phyloP scores from a whole-genome alignment of 2,113 vertebrate genomes.

The Cynopterus brachyotis region DNA sequence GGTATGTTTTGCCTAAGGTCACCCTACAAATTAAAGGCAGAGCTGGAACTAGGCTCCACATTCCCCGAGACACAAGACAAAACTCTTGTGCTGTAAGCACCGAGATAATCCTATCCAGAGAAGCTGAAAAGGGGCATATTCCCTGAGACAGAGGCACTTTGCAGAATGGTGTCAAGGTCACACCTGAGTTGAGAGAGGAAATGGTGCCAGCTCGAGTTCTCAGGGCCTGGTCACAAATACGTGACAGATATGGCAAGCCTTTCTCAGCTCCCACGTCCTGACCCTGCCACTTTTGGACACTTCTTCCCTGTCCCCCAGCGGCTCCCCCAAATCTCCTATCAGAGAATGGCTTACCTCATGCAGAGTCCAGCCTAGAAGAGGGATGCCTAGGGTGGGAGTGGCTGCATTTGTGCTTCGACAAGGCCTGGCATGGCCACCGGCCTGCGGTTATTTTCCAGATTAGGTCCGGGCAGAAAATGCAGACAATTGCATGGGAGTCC shows the following conservation, averaged over 20 bases:
- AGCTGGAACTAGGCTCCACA: fast-evolving
- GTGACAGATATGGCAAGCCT: background rate
- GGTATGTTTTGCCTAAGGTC: background rate
- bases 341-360: constrained; percentile 7
- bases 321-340: background rate
- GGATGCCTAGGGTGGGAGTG: background rate
- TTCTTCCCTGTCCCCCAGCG: background rate
- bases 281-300: background rate
- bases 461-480: background rate
- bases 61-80: background rate
- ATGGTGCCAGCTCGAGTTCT: background rate
- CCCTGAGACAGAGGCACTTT: background rate
- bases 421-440: background rate
- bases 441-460: background rate
- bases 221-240: background rate
- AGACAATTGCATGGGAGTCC: background rate
- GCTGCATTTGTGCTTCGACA: background rate
- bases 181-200: background rate
- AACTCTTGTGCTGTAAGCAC: background rate
- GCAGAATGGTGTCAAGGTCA: background rate
- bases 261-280: background rate
- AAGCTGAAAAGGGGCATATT: background rate
- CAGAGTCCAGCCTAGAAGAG: background rate
- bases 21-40: background rate
- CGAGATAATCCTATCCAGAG: background rate